Percentiles rank a stretch among this genome's conserved stretches.
These are phyloP conservation scores for Drosophila anomelani DNA, from an alignment of 2,888 invertebrate species.

Conservation along the genomic window DNA sequence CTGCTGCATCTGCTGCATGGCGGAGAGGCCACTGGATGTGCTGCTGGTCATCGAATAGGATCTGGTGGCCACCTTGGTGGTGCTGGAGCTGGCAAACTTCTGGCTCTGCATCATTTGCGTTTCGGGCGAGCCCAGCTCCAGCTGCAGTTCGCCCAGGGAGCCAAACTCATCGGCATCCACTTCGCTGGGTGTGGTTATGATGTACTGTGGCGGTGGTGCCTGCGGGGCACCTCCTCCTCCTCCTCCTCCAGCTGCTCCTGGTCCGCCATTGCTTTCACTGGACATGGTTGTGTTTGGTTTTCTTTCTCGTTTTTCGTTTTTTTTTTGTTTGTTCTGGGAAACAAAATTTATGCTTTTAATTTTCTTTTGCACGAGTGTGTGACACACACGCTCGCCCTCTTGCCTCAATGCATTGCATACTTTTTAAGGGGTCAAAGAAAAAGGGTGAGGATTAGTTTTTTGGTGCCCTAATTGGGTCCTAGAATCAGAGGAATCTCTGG, in stretches of 20 bases:
- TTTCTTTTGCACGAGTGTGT: slow-evolving; percentile 7
- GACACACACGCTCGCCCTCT: slow-evolving; percentile 7
- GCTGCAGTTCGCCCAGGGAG: slow-evolving; percentile 65
- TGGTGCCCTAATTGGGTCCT: not conserved
- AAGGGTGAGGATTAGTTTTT: not conserved
- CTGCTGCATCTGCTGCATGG: slow-evolving; percentile 33
- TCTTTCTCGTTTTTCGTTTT: not conserved
- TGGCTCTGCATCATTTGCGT: slow-evolving; percentile 64
- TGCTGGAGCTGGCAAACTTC: slow-evolving; percentile 53
- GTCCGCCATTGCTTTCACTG: slow-evolving; percentile 37
- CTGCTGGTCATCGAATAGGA: slow-evolving; percentile 61
- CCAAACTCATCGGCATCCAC: slow-evolving; percentile 82
- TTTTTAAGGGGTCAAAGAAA: not conserved
- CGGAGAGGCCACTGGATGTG: slow-evolving; percentile 23
- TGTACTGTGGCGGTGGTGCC: slow-evolving; percentile 82
- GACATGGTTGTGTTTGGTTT: slow-evolving; percentile 51
- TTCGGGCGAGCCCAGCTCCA: slow-evolving; percentile 50
- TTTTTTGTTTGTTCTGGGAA: slow-evolving; percentile 23
- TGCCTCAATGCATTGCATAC: slow-evolving; percentile 41
- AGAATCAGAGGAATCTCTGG: not conserved
- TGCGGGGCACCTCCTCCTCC: slow-evolving; percentile 35
- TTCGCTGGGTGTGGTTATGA: slow-evolving; percentile 84
- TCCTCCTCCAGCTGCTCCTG: slow-evolving; percentile 17
- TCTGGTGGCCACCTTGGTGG: slow-evolving; percentile 64
- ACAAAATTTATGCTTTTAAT: slow-evolving; percentile 47